Base-by-base conservation (phyloP, 2,797 vertebrate species). In the Falco cherrug region DNA sequence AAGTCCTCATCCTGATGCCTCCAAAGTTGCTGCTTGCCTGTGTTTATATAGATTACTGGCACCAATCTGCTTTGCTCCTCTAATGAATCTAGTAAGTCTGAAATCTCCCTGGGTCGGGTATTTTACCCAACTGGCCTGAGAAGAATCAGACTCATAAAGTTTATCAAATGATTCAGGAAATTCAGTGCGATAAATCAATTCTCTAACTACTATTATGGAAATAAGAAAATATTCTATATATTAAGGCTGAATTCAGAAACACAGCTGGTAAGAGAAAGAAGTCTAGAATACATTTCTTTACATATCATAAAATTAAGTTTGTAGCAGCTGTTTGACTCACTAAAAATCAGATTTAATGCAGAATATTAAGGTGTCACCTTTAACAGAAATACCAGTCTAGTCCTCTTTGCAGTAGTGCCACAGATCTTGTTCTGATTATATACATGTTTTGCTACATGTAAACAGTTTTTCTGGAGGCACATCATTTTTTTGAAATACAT, bases 231-330 rank as follows among this genome's bases (percentile, higher is more conserved):
- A 89, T 28, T 67, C 63, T 50, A 33, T 86, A 31, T 79, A 35
- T 82, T 77, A 93, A 87, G 11, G 28, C 22, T 77, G 70, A 81
- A 95, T 87, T 95, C 79, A 89, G 74, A 93, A 96, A 95, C 69
- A 87, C 50, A 90, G 50, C 43, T 84, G 57, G 68, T 54, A 93
- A 67, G 29, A 76, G 87, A 73, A 69, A 89, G 43, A 90, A 92
- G 90, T 88, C 43, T 78, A 63, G 61, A 93, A 80, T 89, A 75
- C 11, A 79, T 96, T 89, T 91, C 48, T 89, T 91, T 73, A 83
- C 71, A 51, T 43, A 39, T 69, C 17, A 45, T 68, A 77, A 67
- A 96, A 95, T 96, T 90, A 74, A 51, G 11, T 93, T 85, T 80
- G 68, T 69, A 96, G 70, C 76, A 95, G 78, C 37, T 65, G 95